A percentile compares a stretch with the other conserved stretches of the same genome.
Conservation (phyloP, 2,888 invertebrate genomes). For the Eristalis pertinax region DNA sequence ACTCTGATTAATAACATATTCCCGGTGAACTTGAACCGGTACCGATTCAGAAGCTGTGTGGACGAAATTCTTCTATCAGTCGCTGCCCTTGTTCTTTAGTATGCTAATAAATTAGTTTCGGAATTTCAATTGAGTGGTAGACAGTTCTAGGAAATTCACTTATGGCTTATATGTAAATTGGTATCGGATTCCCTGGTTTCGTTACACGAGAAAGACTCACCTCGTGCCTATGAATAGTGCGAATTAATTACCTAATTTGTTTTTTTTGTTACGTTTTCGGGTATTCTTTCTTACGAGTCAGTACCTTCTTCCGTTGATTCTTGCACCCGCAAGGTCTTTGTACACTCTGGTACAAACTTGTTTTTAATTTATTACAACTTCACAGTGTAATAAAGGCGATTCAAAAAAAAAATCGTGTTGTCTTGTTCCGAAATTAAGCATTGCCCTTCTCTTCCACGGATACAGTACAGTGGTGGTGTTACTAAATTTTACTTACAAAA, state of each 20-base stretch:
- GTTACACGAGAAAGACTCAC: background rate
- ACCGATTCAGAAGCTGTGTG: background rate
- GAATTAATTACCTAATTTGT: background rate
- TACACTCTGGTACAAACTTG: constrained; percentile 1
- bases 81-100: background rate
- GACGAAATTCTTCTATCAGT: background rate
- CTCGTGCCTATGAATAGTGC: background rate
- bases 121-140: background rate
- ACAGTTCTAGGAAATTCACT: constrained; percentile 11
- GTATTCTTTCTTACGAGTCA: background rate
- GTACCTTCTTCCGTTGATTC: background rate
- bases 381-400: background rate
- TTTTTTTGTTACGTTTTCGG: background rate
- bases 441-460: background rate
- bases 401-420: background rate
- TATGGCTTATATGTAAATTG: background rate
- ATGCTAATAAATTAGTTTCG: constrained; percentile 4
- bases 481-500: background rate
- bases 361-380: constrained; percentile 9
- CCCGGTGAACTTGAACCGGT: background rate
- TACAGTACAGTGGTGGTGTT: background rate
- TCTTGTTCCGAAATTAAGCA: background rate
- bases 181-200: background rate
- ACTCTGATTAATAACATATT: background rate
- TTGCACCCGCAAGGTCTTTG: background rate